Percentiles rank a stretch among this genome's conserved stretches.
These are phyloP conservation scores for Lepisosteus osseus DNA, from an alignment of 2,113 vertebrate species.

Conservation along the genomic window DNA sequence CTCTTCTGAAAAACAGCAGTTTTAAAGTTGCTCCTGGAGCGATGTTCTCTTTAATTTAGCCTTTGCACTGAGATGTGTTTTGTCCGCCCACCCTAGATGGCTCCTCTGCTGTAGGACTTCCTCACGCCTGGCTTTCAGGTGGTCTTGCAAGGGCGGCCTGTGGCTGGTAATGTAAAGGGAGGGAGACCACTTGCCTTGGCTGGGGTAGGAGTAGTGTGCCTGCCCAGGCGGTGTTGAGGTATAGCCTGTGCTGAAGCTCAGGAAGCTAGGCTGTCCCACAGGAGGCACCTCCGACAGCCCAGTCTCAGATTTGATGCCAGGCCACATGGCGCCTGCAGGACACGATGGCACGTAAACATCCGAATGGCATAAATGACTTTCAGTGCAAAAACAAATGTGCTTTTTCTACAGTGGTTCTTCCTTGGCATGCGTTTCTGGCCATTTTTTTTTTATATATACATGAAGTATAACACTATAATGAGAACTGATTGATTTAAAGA, in stretches of 20 bases:
- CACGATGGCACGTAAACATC: slow-evolving; percentile 10
- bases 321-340: slow-evolving; percentile 92
- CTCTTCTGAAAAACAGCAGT: slow-evolving; percentile 27
- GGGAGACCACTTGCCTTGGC: slow-evolving; percentile 79
- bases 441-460: slow-evolving; percentile 29
- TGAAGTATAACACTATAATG: slow-evolving; percentile 49
- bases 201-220: slow-evolving; percentile 95
- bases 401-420: too few relatives aligned
- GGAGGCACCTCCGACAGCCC: slow-evolving; percentile 90
- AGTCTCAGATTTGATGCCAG: slow-evolving; percentile 96
- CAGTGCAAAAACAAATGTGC: too few relatives aligned
- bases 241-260: slow-evolving; percentile 95
- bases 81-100: too few relatives aligned
- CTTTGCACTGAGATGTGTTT: too few relatives aligned
- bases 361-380: not conserved
- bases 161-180: not conserved
- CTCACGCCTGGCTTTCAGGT: too few relatives aligned
- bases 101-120: too few relatives aligned
- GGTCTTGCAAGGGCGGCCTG: too few relatives aligned
- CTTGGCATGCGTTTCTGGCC: too few relatives aligned
- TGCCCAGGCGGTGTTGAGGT: slow-evolving; percentile 88
- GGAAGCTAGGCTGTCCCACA: slow-evolving; percentile 92
- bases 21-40: too few relatives aligned
- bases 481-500: slow-evolving; percentile 38
- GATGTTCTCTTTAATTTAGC: too few relatives aligned